These are phyloP conservation scores for Caenorhabditis drosophilae DNA, from an alignment of 2,888 invertebrate species.

Conservation along the genomic window DNA sequence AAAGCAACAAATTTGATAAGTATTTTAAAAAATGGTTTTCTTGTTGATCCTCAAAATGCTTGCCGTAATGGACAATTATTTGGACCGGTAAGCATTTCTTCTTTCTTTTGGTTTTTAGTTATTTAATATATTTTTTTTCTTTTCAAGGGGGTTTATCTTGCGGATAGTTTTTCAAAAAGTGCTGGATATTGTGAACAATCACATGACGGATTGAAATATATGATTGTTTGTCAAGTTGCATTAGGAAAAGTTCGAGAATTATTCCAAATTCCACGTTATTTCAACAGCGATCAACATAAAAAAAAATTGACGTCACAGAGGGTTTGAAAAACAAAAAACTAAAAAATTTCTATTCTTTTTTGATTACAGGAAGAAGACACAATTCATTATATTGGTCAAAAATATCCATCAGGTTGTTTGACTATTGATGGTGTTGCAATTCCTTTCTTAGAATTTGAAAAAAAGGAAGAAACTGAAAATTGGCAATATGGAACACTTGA, in stretches of 20 bases:
- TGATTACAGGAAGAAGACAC: slow-evolving; percentile 32
- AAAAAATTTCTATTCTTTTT: background rate
- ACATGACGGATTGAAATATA: slow-evolving; percentile 68
- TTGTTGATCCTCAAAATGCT: slow-evolving; percentile 71
- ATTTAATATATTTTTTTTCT: no score
- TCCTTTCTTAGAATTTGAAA: slow-evolving; percentile 35
- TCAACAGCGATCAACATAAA: background rate
- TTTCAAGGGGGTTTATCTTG: slow-evolving; percentile 73
- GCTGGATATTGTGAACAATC: slow-evolving; percentile 69
- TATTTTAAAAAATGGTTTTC: slow-evolving; percentile 71
- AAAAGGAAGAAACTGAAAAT: slow-evolving; percentile 8
- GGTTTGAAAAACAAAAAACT: background rate
- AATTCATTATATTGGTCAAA: slow-evolving; percentile 34
- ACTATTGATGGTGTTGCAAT: slow-evolving; percentile 37
- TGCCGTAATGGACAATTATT: slow-evolving; percentile 70
- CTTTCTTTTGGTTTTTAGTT: no score
- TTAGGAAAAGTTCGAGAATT: slow-evolving; percentile 23
- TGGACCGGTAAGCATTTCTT: no score
- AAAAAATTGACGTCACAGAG: slow-evolving; percentile 5
- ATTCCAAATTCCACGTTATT: slow-evolving; percentile 5
- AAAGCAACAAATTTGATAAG: slow-evolving; percentile 72
- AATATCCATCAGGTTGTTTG: slow-evolving; percentile 19
- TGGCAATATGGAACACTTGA: slow-evolving; percentile 11
- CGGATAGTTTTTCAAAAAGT: slow-evolving; percentile 73
- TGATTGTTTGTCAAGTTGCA: slow-evolving; percentile 71